phyloP scores from a whole-genome alignment of 1,140 invertebrate species.

The Alviniconcha marisindica region DNA sequence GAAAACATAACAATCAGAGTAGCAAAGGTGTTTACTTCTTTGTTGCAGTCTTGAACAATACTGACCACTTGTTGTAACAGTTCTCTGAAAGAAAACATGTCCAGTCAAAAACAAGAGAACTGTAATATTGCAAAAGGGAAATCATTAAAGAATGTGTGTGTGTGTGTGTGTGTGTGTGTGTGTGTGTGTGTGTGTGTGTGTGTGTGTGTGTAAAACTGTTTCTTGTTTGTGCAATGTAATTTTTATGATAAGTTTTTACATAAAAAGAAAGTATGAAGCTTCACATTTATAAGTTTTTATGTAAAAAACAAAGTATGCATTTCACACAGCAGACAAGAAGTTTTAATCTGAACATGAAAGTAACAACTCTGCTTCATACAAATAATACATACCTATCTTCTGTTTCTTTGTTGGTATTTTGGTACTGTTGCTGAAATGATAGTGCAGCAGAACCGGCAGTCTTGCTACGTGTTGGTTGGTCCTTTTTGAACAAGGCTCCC shows the following conservation, averaged over 20 bases:
- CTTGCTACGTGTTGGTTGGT: not conserved
- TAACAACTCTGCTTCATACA: not conserved
- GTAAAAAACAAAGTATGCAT: too few species aligned
- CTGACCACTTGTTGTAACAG: constrained; percentile 45
- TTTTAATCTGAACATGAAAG: too few species aligned
- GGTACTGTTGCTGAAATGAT: not conserved
- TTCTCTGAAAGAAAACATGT: constrained; percentile 32
- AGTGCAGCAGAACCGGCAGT: not conserved
- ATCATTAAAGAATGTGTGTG: not conserved
- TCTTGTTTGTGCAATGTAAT: too few species aligned
- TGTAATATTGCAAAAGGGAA: not conserved
- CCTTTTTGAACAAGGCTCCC: constrained; percentile 24
- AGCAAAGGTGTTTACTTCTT: too few species aligned
- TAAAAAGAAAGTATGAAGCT: too few species aligned
- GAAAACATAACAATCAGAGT: too few species aligned
- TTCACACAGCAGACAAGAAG: too few species aligned
- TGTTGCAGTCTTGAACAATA: constrained; percentile 43
- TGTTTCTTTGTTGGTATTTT: constrained; percentile 10
- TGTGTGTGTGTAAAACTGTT: not conserved
- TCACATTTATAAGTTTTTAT: too few species aligned
- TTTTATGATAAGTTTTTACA: too few species aligned
- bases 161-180: too few species aligned
- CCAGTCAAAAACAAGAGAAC: not conserved
- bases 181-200: too few species aligned
- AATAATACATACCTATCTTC: constrained; percentile 21